Evolutionary conservation across 2,888 invertebrate genomes (phyloP).

Genomic region (Sphinx pinastri): DNA sequence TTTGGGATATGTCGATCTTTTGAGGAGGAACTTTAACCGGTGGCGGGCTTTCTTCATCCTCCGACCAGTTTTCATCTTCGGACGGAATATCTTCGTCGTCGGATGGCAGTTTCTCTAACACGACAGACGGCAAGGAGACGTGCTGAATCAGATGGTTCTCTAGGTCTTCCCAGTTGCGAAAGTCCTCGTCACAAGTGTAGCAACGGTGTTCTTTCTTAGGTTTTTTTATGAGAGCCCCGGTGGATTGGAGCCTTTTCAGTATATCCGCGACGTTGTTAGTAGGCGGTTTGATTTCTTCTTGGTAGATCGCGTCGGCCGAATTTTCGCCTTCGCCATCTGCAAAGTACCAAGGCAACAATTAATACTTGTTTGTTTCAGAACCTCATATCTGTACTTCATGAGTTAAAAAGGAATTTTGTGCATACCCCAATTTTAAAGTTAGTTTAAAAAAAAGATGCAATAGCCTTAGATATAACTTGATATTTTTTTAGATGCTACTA

Average conservation of each 20-base stretch:
- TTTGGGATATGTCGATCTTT: conserved; percentile 74
- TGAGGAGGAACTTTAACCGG: conserved; percentile 57
- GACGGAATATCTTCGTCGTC: conserved; percentile 77
- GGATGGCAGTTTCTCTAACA: conserved; percentile 79
- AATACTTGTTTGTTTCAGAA: neutral
- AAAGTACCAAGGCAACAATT: conserved; percentile 31
- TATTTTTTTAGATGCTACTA: no score
- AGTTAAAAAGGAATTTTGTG: no score
- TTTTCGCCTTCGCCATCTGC: conserved; percentile 60
- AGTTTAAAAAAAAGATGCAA: no score
- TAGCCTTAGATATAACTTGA: no score
- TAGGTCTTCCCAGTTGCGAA: conserved; percentile 70
- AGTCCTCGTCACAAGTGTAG: conserved; percentile 80
- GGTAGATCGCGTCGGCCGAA: conserved; percentile 45
- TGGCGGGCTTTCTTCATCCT: conserved; percentile 68
- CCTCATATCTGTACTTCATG: neutral
- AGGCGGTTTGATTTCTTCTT: conserved; percentile 40
- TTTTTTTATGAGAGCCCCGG: conserved; percentile 67
- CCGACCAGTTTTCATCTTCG: conserved; percentile 77
- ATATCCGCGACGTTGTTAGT: conserved; percentile 63
- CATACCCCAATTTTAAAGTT: no score
- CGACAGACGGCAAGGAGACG: conserved; percentile 81
- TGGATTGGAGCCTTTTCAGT: conserved; percentile 67
- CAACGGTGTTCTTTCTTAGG: conserved; percentile 75
- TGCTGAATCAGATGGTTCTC: conserved; percentile 82